A percentile compares a stretch with the other conserved stretches of the same genome.
These are phyloP conservation scores for Catotricha subobsoleta DNA, from an alignment of 2,888 invertebrate species.

Conservation along the genomic window DNA sequence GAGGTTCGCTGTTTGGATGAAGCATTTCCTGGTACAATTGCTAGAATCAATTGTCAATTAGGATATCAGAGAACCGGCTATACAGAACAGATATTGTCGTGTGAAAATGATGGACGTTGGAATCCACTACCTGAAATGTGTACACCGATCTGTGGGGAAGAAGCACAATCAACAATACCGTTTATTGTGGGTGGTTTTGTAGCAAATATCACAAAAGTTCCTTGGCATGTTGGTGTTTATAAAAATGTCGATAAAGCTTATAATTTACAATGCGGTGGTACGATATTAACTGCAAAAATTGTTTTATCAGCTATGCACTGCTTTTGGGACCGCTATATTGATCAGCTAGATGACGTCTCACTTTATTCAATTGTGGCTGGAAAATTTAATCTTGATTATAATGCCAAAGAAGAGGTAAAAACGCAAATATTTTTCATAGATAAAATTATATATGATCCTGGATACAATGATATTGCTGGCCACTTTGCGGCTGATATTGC, in stretches of 20 bases:
- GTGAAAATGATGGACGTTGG: slow-evolving; percentile 13
- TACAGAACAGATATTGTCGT: slow-evolving; percentile 9
- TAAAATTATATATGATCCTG: slow-evolving; percentile 7
- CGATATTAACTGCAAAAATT: slow-evolving; percentile 4
- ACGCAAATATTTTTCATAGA: slow-evolving; percentile 12
- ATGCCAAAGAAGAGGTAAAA: slow-evolving; percentile 8
- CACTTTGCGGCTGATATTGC: slow-evolving; percentile 21
- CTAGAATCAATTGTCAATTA: slow-evolving; percentile 10
- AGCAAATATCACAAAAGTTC: slow-evolving; percentile 1
- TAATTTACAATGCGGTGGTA: slow-evolving; percentile 8
- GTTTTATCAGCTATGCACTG: slow-evolving; percentile 10
- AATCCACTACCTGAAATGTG: not conserved
- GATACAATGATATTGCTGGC: slow-evolving; percentile 1
- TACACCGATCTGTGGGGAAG: slow-evolving; percentile 1
- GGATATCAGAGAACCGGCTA: slow-evolving; percentile 7
- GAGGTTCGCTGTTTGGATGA: slow-evolving; percentile 9
- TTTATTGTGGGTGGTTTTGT: slow-evolving; percentile 4
- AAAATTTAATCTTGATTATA: slow-evolving; percentile 9
- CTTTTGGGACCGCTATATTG: too few relatives aligned
- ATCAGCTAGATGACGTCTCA: not conserved
- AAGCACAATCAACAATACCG: not conserved
- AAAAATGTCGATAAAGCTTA: not conserved
- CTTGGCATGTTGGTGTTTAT: slow-evolving; percentile 11
- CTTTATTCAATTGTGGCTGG: slow-evolving; percentile 9
- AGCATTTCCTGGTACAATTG: slow-evolving; percentile 11